Evolutionary conservation across 1,140 invertebrate genomes (phyloP).

Genomic region (Frieseomelitta varia): DNA sequence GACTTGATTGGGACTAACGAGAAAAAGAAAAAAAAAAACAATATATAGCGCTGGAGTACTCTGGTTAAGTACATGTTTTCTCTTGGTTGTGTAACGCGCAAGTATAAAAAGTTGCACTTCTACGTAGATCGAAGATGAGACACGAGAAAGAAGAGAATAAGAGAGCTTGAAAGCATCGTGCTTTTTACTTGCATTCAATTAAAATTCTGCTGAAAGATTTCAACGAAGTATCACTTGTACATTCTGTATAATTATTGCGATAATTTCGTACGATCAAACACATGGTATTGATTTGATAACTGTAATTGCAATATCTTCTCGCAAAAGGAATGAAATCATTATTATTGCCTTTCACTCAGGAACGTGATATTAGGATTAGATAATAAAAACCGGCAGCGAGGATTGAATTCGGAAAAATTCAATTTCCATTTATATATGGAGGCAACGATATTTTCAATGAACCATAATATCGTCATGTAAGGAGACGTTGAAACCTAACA

Average conservation of each 20-base stretch:
- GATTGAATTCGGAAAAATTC: not conserved
- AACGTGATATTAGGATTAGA: conserved; percentile 4
- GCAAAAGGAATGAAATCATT: not conserved
- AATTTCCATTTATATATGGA: not conserved
- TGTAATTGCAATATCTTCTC: not conserved
- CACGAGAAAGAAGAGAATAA: not conserved
- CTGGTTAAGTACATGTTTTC: conserved; percentile 15
- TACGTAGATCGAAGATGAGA: not conserved
- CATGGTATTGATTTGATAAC: not conserved
- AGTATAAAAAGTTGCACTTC: not conserved
- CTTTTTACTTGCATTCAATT: not conserved
- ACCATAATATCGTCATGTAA: not conserved
- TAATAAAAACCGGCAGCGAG: not conserved
- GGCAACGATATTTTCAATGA: not conserved
- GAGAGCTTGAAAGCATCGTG: not conserved
- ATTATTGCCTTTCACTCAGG: not conserved
- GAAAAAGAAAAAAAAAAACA: not conserved
- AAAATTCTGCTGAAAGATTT: not conserved
- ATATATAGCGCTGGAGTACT: not conserved
- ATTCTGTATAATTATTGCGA: not conserved
- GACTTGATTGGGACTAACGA: not conserved
- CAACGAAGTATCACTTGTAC: not conserved
- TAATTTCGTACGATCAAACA: not conserved
- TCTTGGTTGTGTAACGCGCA: not conserved
- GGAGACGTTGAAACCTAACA: not conserved